These are phyloP conservation scores for Cheilosia vulpina DNA, from an alignment of 2,888 invertebrate species.

Conservation along the genomic window DNA sequence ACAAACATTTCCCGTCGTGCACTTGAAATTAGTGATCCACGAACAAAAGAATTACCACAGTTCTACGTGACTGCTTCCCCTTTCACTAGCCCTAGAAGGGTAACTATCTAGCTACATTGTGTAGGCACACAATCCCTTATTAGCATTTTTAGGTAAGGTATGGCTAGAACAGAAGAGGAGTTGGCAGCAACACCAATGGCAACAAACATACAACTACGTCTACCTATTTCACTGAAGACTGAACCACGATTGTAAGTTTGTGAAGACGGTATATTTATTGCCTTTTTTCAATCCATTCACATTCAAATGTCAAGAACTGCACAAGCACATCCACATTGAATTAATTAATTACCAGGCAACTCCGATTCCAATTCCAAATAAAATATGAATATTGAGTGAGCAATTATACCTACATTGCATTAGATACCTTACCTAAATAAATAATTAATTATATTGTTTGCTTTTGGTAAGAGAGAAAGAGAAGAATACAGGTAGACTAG, in stretches of 20 bases:
- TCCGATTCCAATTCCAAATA: slow-evolving; percentile 11
- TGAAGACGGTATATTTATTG: slow-evolving; percentile 12
- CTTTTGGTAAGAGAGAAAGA: slow-evolving; percentile 13
- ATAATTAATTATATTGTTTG: not conserved
- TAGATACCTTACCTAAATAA: too few species aligned
- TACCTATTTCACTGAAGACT: slow-evolving; percentile 1
- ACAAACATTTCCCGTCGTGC: slow-evolving; percentile 15
- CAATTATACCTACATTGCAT: too few species aligned
- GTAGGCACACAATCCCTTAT: slow-evolving; percentile 14
- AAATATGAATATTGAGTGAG: not conserved
- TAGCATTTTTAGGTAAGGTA: too few species aligned
- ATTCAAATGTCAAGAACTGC: slow-evolving; percentile 21
- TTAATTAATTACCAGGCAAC: slow-evolving; percentile 58
- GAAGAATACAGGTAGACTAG: slow-evolving; percentile 43
- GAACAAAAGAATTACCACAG: slow-evolving; percentile 36
- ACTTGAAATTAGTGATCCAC: slow-evolving; percentile 51
- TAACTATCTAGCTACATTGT: slow-evolving; percentile 26
- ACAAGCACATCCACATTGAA: slow-evolving; percentile 17
- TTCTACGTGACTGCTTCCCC: slow-evolving; percentile 72
- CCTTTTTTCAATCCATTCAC: slow-evolving; percentile 37
- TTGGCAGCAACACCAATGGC: not conserved
- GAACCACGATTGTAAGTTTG: slow-evolving; percentile 40
- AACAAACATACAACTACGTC: slow-evolving; percentile 2
- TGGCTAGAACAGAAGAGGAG: not conserved
- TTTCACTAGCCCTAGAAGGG: slow-evolving; percentile 56